Base-by-base conservation (phyloP, 2,797 vertebrate genomes). In the Nyctalus aviator region DNA sequence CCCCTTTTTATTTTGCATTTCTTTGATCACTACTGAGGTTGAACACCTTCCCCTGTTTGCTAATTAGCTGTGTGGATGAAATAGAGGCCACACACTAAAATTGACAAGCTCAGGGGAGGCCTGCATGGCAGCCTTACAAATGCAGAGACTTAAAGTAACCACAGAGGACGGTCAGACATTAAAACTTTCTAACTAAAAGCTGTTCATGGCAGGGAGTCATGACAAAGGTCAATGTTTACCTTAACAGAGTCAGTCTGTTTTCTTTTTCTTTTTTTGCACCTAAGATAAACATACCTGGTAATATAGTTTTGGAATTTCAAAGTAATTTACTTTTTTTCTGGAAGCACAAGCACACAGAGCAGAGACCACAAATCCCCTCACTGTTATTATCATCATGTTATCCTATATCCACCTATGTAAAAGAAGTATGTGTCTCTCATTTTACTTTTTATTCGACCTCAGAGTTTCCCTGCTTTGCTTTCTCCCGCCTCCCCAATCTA, bases 1-100 rank as follows among this genome's bases (percentile, higher is more conserved):
- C 55, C 13, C 55, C n/a, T 90, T 92, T 77, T 77, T 78, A 37
- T 35, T 55, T 75, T 53, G 27, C 17, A 23, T 90, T 93, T 91
- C 59, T 84, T n/a, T 76, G 23, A n/a, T 30, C 9, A 90, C 6
- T 46, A 18, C 2, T 41, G 41, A 90, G 48, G 35, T 1, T 35
- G 48, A 77, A 32, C 50, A 68, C 41, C 9, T 81, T 62, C 32
- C 79, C 25, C 11, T 18, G 23, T 59, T 59, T 64, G 25, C 11
- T 93, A 32, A 59, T 68, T 44, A 75, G n/a, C 64, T 35, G 17
- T 20, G 64, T 68, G 64, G 64, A 68, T 68, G 64, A 68, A 20
- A 35, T 2, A 35, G 64, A n/a, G n/a, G n/a, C n/a, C 64, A 68
- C 17, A 32, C 20, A 10, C 64, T 20, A 68, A 68, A 10, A 8